These are phyloP conservation scores for Eurosta solidaginis DNA, from an alignment of 1,140 invertebrate species.

Conservation along the genomic window DNA sequence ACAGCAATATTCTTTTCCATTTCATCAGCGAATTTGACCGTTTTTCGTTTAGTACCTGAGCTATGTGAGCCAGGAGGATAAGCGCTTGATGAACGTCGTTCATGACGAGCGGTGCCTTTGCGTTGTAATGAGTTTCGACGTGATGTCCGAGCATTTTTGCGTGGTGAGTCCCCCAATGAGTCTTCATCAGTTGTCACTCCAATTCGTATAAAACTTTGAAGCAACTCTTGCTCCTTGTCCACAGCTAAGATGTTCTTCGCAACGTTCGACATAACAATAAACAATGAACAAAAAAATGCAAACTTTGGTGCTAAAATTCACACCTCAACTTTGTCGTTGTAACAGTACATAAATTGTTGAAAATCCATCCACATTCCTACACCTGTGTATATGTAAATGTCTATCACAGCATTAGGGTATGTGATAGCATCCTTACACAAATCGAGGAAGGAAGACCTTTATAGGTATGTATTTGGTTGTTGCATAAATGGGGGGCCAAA, in stretches of 20 bases:
- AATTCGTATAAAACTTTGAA: conserved; percentile 75
- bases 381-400: no score
- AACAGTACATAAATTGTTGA: no score
- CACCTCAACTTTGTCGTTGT: not conserved
- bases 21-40: conserved; percentile 44
- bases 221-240: conserved; percentile 72
- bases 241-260: conserved; percentile 64
- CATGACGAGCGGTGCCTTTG: conserved; percentile 38
- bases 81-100: conserved; percentile 36
- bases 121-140: not conserved
- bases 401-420: no score
- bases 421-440: no score
- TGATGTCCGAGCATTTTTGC: conserved; percentile 31
- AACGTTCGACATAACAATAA: conserved; percentile 49
- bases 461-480: no score
- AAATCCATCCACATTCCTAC: no score
- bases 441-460: no score
- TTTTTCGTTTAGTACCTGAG: conserved; percentile 37
- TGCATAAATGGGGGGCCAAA: no score
- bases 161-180: conserved; percentile 39
- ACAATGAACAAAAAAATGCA: no score
- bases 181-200: conserved; percentile 59
- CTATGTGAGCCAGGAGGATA: conserved; percentile 40
- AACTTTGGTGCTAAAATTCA: not conserved
- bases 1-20: conserved; percentile 46